Base-by-base conservation (phyloP, 2,113 vertebrate genomes). In the Trematomus loennbergii region DNA sequence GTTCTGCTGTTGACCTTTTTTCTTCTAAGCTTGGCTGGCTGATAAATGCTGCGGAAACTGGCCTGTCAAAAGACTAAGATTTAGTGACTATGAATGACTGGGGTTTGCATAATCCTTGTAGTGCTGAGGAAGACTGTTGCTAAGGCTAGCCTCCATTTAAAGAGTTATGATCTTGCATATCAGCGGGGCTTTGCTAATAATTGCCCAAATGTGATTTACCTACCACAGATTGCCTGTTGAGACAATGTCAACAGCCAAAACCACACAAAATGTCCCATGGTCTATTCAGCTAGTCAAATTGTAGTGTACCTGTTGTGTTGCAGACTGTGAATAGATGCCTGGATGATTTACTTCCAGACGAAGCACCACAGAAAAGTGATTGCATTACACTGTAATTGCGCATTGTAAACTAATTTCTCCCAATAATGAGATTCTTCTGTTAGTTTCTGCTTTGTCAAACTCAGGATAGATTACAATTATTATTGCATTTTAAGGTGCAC, bases 161-260 rank as follows among this genome's bases (percentile, higher is more conserved):
- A 83, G 50, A 84, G 57, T 72, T 79, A 45, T 85, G 40, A 55
- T 50, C 52, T 65, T 79, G 63, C 49, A 65, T 83, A 75, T 79
- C 48, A 67, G 66, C 58, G 59, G 58, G 69, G 13, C 29, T 72
- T 70, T 9, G 60, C 40, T 71, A 61, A 70, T 74, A 62, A 84
- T 59, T 43, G 22, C 57, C 17, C 33, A 46, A 61, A 20, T 61
- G 60, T 75, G 45, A 73, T 71, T 77, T 75, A 91, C 91, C 84
- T 93, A 89, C 85, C 83, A 76, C 89, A 88, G 82, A 83, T 73
- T 83, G 20, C 82, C 64, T 48, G 50, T 58, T 82, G 52, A 81
- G 78, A 78, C 64, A 61, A 16, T 58, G 62, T 82, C 66, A 79
- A 69, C 75, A 76, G 59, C 55, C 61, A 83, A 83, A 85, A 87